Evolutionary conservation across 2,113 vertebrate genomes (phyloP).

Genomic region (Anoplopoma fimbria): DNA sequence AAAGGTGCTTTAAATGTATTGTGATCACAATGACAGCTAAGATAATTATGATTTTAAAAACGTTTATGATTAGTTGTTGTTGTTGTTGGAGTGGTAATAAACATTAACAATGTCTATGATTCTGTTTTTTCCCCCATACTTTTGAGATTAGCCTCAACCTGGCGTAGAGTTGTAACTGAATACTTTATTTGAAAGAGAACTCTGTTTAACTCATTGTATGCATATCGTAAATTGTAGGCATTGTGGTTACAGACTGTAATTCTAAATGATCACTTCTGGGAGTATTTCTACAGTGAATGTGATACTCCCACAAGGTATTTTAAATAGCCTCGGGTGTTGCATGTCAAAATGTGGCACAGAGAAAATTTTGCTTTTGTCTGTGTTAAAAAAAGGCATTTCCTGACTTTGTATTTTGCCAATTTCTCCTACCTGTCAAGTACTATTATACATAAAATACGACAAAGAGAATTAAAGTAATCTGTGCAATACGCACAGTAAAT

Average conservation of each 20-base stretch:
- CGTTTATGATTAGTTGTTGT: background rate
- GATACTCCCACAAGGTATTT: too few relatives aligned
- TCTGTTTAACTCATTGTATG: background rate
- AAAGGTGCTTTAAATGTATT: slow-evolving; percentile 2
- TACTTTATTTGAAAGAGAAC: background rate
- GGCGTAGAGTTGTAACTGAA: background rate
- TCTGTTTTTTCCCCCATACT: background rate
- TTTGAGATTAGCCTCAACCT: background rate
- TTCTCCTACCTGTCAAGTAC: background rate
- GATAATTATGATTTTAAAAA: background rate
- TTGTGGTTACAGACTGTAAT: background rate
- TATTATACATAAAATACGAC: background rate
- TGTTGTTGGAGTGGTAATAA: background rate
- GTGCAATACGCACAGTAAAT: background rate
- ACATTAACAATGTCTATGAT: background rate
- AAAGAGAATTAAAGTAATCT: background rate
- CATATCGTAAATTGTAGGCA: background rate
- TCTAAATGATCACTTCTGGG: background rate
- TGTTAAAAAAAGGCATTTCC: background rate
- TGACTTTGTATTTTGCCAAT: background rate
- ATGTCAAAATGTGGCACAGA: background rate
- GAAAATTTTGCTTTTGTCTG: background rate
- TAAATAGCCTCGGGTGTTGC: background rate
- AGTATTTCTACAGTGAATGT: slow-evolving; percentile 9
- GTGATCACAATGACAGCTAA: background rate